These are phyloP conservation scores for Istiophorus platypterus DNA, from an alignment of 2,113 vertebrate genomes.

Conservation along the genomic window DNA sequence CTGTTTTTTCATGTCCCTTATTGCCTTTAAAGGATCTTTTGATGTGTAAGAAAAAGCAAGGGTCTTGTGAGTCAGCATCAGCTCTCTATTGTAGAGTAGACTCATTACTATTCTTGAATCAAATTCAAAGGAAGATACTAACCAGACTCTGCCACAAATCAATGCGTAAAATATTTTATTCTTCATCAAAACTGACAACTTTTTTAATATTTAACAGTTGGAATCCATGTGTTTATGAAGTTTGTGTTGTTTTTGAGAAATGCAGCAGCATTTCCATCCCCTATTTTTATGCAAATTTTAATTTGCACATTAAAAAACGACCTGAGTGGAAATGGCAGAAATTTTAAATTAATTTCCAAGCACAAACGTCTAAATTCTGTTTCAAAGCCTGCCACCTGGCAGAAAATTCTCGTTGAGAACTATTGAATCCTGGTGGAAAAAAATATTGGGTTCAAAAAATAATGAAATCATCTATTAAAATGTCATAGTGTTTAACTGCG, in stretches of 20 bases:
- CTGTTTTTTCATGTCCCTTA: constrained; percentile 21
- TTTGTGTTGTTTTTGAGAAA: background rate
- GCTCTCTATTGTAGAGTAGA: constrained; percentile 9
- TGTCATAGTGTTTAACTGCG: background rate
- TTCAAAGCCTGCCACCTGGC: background rate
- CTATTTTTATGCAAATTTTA: background rate
- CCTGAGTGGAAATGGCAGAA: background rate
- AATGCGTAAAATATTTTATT: background rate
- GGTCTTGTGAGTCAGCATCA: constrained; percentile 47
- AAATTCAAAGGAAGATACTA: constrained; percentile 17
- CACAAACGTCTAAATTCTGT: background rate
- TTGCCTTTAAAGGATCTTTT: constrained; percentile 52
- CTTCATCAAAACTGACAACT: constrained; percentile 2
- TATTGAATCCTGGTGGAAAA: background rate
- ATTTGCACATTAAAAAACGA: background rate
- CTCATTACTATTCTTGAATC: constrained; percentile 49
- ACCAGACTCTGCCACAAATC: constrained; percentile 21
- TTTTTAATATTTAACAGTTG: background rate
- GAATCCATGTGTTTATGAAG: background rate
- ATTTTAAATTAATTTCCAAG: background rate
- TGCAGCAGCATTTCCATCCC: background rate
- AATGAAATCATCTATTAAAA: background rate
- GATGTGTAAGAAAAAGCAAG: constrained; percentile 45
- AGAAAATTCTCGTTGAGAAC: background rate
- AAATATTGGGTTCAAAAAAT: background rate